Evolutionary conservation across 2,113 vertebrate genomes (phyloP).

Genomic region (Felis chaus): DNA sequence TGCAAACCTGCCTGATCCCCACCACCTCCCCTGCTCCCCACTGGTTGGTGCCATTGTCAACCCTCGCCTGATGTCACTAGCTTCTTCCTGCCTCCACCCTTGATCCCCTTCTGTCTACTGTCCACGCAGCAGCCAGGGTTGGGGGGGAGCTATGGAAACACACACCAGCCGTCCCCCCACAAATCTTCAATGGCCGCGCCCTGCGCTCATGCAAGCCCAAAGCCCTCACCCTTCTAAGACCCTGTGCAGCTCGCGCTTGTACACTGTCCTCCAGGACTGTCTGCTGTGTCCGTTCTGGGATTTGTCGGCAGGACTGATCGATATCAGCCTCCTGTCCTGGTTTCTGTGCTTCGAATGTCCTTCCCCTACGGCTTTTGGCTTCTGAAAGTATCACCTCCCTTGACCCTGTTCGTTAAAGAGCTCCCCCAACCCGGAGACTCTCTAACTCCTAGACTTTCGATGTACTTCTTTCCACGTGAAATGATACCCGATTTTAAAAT

Average conservation of each 20-base stretch:
- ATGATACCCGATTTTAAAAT: background rate
- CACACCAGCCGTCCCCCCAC: too few species aligned
- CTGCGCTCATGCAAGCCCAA: too few species aligned
- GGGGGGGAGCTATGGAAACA: too few species aligned
- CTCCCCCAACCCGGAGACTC: background rate
- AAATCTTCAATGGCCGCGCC: background rate
- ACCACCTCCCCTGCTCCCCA: background rate
- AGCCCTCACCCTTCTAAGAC: background rate
- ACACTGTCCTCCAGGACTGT: background rate
- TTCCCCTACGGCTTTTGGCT: rapidly evolving
- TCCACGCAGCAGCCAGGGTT: background rate
- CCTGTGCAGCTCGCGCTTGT: background rate
- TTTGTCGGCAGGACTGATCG: rapidly evolving
- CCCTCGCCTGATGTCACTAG: too few species aligned
- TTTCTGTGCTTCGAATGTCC: background rate
- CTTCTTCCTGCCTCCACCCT: background rate
- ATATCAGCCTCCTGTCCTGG: background rate
- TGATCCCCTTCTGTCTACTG: background rate
- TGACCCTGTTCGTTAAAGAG: background rate
- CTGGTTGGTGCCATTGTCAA: too few species aligned
- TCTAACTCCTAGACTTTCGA: background rate
- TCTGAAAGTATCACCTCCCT: background rate
- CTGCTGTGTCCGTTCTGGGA: too few species aligned
- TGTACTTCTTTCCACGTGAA: background rate
- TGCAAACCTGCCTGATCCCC: too few species aligned